A percentile compares a stretch with the other conserved stretches of the same genome.
These are phyloP conservation scores for Anas georgica DNA, from an alignment of 2,797 vertebrate species.

Conservation along the genomic window DNA sequence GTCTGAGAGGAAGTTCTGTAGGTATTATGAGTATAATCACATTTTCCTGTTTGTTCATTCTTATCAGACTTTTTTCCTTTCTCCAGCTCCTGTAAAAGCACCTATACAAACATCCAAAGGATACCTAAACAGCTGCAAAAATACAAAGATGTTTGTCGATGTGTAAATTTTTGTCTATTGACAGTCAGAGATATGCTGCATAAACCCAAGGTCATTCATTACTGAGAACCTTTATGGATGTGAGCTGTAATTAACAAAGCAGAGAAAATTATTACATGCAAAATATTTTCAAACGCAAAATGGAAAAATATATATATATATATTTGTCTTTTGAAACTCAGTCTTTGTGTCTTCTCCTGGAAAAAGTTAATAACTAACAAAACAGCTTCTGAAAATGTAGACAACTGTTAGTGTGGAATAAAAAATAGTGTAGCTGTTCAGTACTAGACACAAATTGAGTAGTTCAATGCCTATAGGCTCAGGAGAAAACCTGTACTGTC, in stretches of 20 bases:
- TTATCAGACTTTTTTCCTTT: neutral
- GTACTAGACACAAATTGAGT: neutral
- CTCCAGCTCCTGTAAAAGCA: neutral
- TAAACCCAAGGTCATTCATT: neutral
- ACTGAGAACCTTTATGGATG: neutral
- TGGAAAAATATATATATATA: neutral
- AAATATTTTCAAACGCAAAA: neutral
- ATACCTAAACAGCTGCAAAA: constrained; percentile 16
- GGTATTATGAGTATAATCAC: neutral
- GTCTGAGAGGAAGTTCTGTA: neutral
- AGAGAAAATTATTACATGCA: neutral
- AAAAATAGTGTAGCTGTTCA: neutral
- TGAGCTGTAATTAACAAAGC: neutral
- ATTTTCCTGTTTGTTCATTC: constrained; percentile 37
- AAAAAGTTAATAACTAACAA: neutral
- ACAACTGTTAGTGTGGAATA: neutral
- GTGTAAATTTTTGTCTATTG: neutral
- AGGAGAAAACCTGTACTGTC: neutral
- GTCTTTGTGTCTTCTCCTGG: neutral
- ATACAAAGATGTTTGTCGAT: neutral
- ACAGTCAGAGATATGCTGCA: neutral
- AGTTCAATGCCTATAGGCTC: neutral
- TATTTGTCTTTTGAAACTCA: neutral
- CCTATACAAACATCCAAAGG: neutral
- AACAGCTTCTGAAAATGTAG: neutral